Base-by-base conservation (phyloP, 1,140 invertebrate genomes). In the Stegodyphus dumicola region DNA sequence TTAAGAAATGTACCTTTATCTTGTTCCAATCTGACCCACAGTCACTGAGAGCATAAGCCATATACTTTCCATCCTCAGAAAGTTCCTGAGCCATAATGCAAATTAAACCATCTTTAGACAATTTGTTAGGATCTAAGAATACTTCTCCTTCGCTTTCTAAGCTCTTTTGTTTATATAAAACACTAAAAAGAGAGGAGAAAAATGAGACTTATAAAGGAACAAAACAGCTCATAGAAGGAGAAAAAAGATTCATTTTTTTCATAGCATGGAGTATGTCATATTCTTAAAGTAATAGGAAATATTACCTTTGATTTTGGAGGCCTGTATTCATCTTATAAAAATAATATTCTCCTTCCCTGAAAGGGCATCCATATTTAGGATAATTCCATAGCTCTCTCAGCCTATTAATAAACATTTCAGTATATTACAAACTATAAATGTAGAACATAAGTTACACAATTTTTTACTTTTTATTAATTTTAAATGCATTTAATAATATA, bases 11-110 rank as follows among this genome's bases (percentile, higher is more conserved):
- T 71, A 93, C 92, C 88, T 92, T 91, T 7, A 99, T 96, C 51
- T 94, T 96, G 85, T 95, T 94, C 98, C 98, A 99, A 90, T 99
- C 98, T 53, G 97, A 98, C 9, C 98, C 98, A 91, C 95, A 97
- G 78, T 93, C 93, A 88, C 96, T 97, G 0, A 99, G 92, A 6
- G 95, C 96, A 92, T 99, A 99, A 0, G 97, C 97, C 92, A 97
- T 95, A 66, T 94, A 94, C 88, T 93, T 92, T 5, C 97, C 98
- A 92, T 99, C 95, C 89, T 99, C 94, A 2, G 97, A 98, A 91
- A 98, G 99, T 56, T 93, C 91, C 69, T 93, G 94, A 65, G 93
- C 93, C 0, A 93, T 93, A 17, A 99, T 91, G 5, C 97, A 95
- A 33, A 98, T 92, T 2, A 98, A 99, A 56, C 98, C 98, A 93